A percentile compares a stretch with the other conserved stretches of the same genome.
phyloP scores from a whole-genome alignment of 2,888 invertebrate genomes.

The Abrostola tripartita region DNA sequence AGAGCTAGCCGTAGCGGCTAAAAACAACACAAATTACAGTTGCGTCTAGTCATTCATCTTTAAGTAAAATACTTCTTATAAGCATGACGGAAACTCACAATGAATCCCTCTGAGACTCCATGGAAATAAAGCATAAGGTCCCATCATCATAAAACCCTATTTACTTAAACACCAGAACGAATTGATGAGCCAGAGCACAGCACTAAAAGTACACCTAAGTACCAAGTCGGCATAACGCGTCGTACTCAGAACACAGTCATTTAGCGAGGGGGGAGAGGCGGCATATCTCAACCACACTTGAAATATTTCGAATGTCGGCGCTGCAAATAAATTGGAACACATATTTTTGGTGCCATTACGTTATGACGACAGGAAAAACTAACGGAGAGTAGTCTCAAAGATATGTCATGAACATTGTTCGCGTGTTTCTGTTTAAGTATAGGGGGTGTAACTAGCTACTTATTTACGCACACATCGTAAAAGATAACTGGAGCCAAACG shows the following conservation, averaged over 20 bases:
- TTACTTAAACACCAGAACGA: slow-evolving; percentile 10
- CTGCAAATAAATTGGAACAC: slow-evolving; percentile 46
- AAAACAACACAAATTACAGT: no score
- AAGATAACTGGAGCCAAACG: neutral
- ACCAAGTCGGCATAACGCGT: slow-evolving; percentile 6
- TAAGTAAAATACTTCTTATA: no score
- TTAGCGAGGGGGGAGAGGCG: slow-evolving; percentile 41
- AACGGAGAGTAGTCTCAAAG: neutral
- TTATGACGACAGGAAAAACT: slow-evolving; percentile 15
- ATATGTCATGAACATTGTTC: neutral
- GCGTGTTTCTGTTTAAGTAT: neutral
- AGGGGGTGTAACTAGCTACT: neutral
- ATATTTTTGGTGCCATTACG: slow-evolving; percentile 50
- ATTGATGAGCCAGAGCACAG: slow-evolving; percentile 10
- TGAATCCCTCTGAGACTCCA: neutral
- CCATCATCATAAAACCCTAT: slow-evolving; percentile 3
- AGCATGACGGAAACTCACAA: no score
- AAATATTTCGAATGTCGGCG: slow-evolving; percentile 53
- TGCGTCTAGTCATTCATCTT: no score
- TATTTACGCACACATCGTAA: neutral
- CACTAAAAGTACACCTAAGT: slow-evolving; percentile 17
- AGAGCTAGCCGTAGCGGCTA: no score
- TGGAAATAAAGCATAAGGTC: neutral
- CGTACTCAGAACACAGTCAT: slow-evolving; percentile 31
- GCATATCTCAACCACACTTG: slow-evolving; percentile 49